A percentile compares a stretch with the other conserved stretches of the same genome.
Evolutionary conservation across 2,797 vertebrate genomes (phyloP).

Genomic region (Lagocephalus sceleratus): DNA sequence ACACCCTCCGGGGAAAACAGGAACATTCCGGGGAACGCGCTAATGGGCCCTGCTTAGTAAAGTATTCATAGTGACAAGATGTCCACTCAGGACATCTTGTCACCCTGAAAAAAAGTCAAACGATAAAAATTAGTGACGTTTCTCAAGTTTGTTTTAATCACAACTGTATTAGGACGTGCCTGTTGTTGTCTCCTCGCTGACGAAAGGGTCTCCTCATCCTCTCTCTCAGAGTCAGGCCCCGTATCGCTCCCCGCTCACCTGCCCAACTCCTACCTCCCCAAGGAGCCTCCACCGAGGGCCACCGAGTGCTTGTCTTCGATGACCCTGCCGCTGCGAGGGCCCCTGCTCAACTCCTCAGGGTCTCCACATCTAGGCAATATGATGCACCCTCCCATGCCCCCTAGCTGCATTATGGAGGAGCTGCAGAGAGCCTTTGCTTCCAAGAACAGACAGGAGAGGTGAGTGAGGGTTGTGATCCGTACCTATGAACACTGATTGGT

Average conservation of each 20-base stretch:
- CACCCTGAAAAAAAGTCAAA: too few species aligned
- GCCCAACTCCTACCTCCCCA: conserved; percentile 77
- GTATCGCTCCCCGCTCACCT: conserved; percentile 68
- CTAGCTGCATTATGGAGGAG: conserved; percentile 96
- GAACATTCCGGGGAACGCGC: too few species aligned
- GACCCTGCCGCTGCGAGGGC: conserved; percentile 75
- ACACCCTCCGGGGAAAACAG: too few species aligned
- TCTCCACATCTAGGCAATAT: conserved; percentile 88
- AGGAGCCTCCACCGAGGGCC: conserved; percentile 69
- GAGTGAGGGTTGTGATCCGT: conserved; percentile 25
- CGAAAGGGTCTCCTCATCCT: background rate
- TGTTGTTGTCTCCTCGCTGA: background rate
- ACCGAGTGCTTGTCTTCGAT: conserved; percentile 68
- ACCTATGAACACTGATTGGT: too few species aligned
- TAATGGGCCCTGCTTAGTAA: too few species aligned
- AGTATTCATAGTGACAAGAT: too few species aligned
- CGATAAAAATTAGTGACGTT: too few species aligned
- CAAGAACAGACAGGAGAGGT: conserved; percentile 95
- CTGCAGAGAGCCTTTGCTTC: conserved; percentile 93
- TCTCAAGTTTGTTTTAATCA: too few species aligned
- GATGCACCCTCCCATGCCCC: conserved; percentile 91
- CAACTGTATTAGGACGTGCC: too few species aligned
- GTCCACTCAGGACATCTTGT: too few species aligned
- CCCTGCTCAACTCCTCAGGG: conserved; percentile 81
- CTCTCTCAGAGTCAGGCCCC: conserved; percentile 64